A percentile compares a stretch with the other conserved stretches of the same genome.
Evolutionary conservation across 92 coral and sea anemone species (phyloP).

Genomic region (Metridium senile): DNA sequence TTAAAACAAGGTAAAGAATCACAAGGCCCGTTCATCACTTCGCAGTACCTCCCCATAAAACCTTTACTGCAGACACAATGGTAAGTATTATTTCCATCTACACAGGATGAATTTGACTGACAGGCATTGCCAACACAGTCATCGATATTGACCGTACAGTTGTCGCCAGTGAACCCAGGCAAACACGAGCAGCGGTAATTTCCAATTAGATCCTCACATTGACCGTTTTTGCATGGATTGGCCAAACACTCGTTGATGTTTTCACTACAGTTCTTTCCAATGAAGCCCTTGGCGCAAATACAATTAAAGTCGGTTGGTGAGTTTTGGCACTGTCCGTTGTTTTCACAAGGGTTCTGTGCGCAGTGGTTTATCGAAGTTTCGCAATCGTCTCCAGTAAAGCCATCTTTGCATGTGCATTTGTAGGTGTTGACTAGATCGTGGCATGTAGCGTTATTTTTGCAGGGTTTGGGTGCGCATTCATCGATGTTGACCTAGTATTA

Average conservation of each 20-base stretch:
- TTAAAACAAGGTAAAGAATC: constrained; percentile 50
- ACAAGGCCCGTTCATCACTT: constrained; percentile 33
- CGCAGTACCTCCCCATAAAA: constrained; percentile 34
- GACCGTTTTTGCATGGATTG: constrained; percentile 45
- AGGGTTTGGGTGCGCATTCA: constrained; percentile 35
- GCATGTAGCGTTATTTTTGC: constrained; percentile 40
- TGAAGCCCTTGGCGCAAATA: constrained; percentile 29
- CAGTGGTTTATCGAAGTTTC: constrained; percentile 36
- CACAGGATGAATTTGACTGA: constrained; percentile 19
- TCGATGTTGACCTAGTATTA: background rate
- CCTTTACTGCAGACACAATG: constrained; percentile 33
- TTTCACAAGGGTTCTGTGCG: constrained; percentile 35
- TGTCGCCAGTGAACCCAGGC: constrained; percentile 39
- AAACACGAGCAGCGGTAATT: constrained; percentile 41
- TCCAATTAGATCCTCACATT: constrained; percentile 36
- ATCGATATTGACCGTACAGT: constrained; percentile 38
- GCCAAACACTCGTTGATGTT: constrained; percentile 39
- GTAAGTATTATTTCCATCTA: constrained; percentile 36
- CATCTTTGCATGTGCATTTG: constrained; percentile 29
- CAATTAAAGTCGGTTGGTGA: constrained; percentile 25
- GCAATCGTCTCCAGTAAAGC: constrained; percentile 35
- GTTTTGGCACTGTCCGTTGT: constrained; percentile 37
- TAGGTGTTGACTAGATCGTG: constrained; percentile 33
- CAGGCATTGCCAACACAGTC: constrained; percentile 38
- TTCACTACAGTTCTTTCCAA: constrained; percentile 43